Evolutionary conservation across 2,797 vertebrate species (phyloP), one percentile per base, ranked within the genome.

Genomic region (Loriculus beryllinus): DNA sequence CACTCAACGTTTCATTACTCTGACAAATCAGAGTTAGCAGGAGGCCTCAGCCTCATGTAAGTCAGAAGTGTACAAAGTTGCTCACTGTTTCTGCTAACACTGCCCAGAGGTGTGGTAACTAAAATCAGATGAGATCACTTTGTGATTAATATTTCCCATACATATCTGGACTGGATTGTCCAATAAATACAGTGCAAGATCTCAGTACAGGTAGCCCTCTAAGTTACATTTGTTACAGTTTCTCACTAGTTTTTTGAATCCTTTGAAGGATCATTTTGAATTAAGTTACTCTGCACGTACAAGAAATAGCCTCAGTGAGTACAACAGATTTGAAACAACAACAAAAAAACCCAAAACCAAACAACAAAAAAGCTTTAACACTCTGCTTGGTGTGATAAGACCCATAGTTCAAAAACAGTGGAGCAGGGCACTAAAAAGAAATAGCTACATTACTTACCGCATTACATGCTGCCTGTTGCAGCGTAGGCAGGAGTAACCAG

Each of bases 401-500:
- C 39, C n/a, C 83, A 33, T 20, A 42, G 37, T 69, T 86, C 71
- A 40, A 23, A 68, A 92, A 40, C 37, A 72, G 33, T 67, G 48
- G 77, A 90, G 57, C 45, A 69, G 78, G 57, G 78, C 79, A 72
- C 70, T 69, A 35, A 72, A 80, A 39, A 93, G 54, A 83, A 86
- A 8, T 22, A 79, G 64, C 56, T 91, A 54, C 48, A 71, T 67
- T 62, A 19, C 33, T 88, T 86, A 43, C 43, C 52, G 49, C 31
- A 45, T 79, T 81, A 71, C 13, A 6, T 35, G 31, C 43, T 92
- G 40, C 52, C 79, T 78, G 57, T 93, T 88, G 69, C 86, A 84
- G 65, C 72, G 72, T 69, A 88, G 57, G 57, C 72, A 95, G 84
- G 81, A 64, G 43, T 93, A 87, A 78, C 69, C 86, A 56, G 75